Percentiles rank a stretch among this genome's conserved stretches.
These are phyloP conservation scores for Nasonia longicornis DNA, from an alignment of 1,140 invertebrate genomes.

Conservation along the genomic window DNA sequence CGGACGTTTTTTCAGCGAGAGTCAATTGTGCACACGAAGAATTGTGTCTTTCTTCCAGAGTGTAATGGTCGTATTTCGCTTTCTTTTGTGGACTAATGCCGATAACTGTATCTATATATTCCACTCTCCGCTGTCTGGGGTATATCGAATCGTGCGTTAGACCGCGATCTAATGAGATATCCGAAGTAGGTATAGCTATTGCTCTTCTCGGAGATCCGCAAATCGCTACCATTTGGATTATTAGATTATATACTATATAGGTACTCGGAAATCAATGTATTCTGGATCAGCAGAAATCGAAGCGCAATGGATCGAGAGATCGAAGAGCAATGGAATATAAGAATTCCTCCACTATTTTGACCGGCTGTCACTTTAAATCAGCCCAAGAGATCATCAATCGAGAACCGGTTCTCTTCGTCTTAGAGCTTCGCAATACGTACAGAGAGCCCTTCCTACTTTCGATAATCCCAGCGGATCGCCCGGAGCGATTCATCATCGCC, in stretches of 20 bases:
- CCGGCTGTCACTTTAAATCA: background rate
- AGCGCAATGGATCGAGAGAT: background rate
- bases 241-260: background rate
- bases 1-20: background rate
- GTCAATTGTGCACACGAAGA: background rate
- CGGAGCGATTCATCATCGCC: background rate
- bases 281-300: background rate
- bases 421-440: too few relatives aligned
- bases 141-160: background rate
- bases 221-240: background rate
- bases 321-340: background rate
- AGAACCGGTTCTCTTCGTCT: background rate
- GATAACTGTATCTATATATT: background rate
- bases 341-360: background rate
- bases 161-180: background rate
- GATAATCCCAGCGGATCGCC: background rate
- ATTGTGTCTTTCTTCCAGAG: background rate
- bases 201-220: background rate
- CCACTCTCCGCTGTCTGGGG: background rate
- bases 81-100: conserved; percentile 5
- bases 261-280: background rate
- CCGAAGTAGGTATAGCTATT: background rate
- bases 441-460: background rate
- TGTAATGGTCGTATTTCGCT: background rate
- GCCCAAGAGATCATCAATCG: background rate